A percentile compares a stretch with the other conserved stretches of the same genome.
Conservation (phyloP, 1,140 invertebrate species). For the Bombyx mori region ASM3026992v2 NC_085129.1:11148501-11149000, state of each 20-base stretch:
- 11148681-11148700: slow-evolving; percentile 23
- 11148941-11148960: background rate
- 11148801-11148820: slow-evolving; percentile 45
- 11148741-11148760: slow-evolving; percentile 23
- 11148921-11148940: slow-evolving; percentile 14
- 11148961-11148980: no score
- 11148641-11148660: slow-evolving; percentile 49
- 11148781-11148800: slow-evolving; percentile 30
- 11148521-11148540: no score
- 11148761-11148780: slow-evolving; percentile 35
- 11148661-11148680: slow-evolving; percentile 41
- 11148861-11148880: slow-evolving; percentile 52
- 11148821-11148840: slow-evolving; percentile 37
- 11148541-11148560: no score
- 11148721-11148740: slow-evolving; percentile 40
- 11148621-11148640: background rate
- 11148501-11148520: no score
- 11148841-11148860: slow-evolving; percentile 56
- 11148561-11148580: no score
- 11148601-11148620: no score
- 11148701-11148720: slow-evolving; percentile 49
- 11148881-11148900: slow-evolving; percentile 49
- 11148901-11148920: slow-evolving; percentile 5
- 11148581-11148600: no score
- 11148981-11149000: background rate